Conservation (phyloP, 2,888 invertebrate species). For the Euplexia lucipara region DNA sequence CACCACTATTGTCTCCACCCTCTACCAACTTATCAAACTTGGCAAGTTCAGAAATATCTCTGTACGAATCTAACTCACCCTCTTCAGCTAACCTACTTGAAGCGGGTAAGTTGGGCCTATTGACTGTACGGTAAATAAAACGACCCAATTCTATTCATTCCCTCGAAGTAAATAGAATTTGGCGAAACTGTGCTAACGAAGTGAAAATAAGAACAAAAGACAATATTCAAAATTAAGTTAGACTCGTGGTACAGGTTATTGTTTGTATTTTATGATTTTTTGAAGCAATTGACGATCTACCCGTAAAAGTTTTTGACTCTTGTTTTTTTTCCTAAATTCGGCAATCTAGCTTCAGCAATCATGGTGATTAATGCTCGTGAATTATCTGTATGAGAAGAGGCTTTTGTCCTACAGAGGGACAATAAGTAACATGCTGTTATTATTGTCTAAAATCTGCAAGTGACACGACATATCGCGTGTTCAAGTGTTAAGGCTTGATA, state of each 20-base stretch:
- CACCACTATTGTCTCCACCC: not conserved
- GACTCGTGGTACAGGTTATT: not conserved
- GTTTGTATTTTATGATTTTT: not conserved
- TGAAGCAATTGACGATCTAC: no score
- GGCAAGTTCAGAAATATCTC: not conserved
- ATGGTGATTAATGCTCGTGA: no score
- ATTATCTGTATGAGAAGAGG: no score
- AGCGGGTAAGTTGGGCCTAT: no score
- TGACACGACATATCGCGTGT: no score
- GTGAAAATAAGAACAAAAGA: conserved; percentile 31
- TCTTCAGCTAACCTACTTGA: no score
- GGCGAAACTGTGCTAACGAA: conserved; percentile 20
- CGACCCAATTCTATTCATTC: conserved; percentile 28
- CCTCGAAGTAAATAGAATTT: conserved; percentile 16
- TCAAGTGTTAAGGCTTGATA: not conserved
- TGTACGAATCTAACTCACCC: not conserved
- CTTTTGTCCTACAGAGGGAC: no score
- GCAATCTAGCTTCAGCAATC: no score
- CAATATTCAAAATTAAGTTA: not conserved
- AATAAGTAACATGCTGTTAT: no score
- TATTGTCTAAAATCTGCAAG: no score
- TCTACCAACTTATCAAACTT: not conserved
- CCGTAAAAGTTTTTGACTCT: no score
- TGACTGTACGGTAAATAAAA: conserved; percentile 13
- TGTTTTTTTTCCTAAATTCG: no score